These are phyloP conservation scores for Muscina levida DNA, from an alignment of 2,888 invertebrate species.

Conservation along the genomic window DNA sequence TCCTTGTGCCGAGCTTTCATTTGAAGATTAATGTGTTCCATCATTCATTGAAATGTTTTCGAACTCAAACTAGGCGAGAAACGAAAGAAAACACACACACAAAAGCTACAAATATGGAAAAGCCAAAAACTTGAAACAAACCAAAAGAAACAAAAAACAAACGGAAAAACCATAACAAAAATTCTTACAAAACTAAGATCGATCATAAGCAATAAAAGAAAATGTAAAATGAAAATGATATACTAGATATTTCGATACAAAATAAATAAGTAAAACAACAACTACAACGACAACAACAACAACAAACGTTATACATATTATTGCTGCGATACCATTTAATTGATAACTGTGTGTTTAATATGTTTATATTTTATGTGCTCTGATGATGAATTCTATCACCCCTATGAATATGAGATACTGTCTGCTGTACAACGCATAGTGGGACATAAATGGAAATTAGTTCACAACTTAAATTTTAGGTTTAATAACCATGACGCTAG, in stretches of 20 bases:
- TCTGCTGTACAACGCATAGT: too few species aligned
- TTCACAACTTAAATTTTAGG: too few species aligned
- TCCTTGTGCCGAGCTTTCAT: conserved; percentile 25
- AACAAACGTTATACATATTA: conserved; percentile 17
- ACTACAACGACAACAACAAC: conserved; percentile 8
- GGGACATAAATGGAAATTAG: too few species aligned
- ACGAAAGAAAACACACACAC: conserved; percentile 12
- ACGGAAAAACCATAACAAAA: conserved; percentile 13
- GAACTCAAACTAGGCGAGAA: conserved; percentile 61
- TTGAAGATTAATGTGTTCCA: conserved; percentile 47
- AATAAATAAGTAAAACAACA: conserved; percentile 51
- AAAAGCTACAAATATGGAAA: conserved; percentile 10
- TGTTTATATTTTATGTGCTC: too few species aligned
- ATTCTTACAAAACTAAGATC: not conserved
- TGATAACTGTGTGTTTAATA: conserved; percentile 15
- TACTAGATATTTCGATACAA: conserved; percentile 64
- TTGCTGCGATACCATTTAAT: conserved; percentile 28
- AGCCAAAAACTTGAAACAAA: conserved; percentile 31
- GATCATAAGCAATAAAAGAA: conserved; percentile 4
- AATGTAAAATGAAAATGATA: conserved; percentile 53
- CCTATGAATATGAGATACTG: not conserved
- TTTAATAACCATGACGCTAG: too few species aligned
- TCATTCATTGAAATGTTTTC: conserved; percentile 49
- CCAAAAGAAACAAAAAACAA: conserved; percentile 14
- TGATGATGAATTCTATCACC: too few species aligned